Evolutionary conservation across 2,888 invertebrate species (phyloP).

Genomic region (Chymomyza fuscimana): DNA sequence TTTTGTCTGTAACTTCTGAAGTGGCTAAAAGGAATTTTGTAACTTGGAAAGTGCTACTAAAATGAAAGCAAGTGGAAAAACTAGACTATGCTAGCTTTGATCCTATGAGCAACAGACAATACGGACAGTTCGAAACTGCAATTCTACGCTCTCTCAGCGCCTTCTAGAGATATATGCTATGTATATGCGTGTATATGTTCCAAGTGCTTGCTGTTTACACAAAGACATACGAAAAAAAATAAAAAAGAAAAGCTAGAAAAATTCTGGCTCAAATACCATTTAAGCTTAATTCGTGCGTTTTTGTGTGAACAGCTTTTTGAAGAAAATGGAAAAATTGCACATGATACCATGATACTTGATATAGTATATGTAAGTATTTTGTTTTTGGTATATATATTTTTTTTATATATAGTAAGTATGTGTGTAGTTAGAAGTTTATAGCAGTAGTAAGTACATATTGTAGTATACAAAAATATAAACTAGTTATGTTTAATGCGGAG

Average conservation of each 20-base stretch:
- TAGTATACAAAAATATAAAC: constrained; percentile 71
- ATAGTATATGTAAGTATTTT: constrained; percentile 45
- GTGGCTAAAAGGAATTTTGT: too few relatives aligned
- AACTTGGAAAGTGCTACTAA: too few relatives aligned
- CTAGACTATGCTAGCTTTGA: too few relatives aligned
- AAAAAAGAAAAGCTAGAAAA: background rate
- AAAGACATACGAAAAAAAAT: background rate
- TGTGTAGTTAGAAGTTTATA: constrained; percentile 53
- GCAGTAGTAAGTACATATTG: constrained; percentile 50
- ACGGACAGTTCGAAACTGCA: background rate
- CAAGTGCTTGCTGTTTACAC: background rate
- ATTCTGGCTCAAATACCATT: background rate
- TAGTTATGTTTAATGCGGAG: constrained; percentile 71
- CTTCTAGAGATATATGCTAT: background rate
- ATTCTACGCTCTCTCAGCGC: background rate
- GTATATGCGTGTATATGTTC: background rate
- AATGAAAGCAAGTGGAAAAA: too few relatives aligned
- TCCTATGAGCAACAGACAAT: too few relatives aligned
- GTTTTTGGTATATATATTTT: constrained; percentile 26
- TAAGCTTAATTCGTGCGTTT: background rate
- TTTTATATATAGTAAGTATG: constrained; percentile 7
- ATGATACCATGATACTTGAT: constrained; percentile 49
- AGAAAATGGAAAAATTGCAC: constrained; percentile 35
- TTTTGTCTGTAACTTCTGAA: too few relatives aligned
- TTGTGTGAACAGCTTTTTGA: background rate